A percentile compares a stretch with the other conserved stretches of the same genome.
phyloP scores from a whole-genome alignment of 2,888 invertebrate genomes.

The Ecliptopera silaceata region DNA sequence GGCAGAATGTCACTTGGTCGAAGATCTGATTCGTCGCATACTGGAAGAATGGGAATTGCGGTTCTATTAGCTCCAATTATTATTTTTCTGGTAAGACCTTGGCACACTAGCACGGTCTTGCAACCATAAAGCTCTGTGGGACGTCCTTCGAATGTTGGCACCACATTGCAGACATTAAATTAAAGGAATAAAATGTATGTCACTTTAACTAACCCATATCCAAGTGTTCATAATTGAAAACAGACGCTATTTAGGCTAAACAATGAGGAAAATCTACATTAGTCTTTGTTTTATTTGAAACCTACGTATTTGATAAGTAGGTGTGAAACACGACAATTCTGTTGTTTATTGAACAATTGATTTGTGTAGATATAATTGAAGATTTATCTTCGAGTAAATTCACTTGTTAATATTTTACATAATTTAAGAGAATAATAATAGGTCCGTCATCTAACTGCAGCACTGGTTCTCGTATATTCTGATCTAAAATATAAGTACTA shows the following conservation, averaged over 20 bases:
- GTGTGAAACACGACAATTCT: not conserved
- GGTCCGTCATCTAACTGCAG: too few species aligned
- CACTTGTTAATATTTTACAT: too few species aligned
- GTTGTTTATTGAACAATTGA: not conserved
- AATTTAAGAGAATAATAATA: too few species aligned
- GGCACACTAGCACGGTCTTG: slow-evolving; percentile 22
- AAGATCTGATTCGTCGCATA: not conserved
- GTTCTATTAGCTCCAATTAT: slow-evolving; percentile 1
- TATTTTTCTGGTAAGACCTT: slow-evolving; percentile 17
- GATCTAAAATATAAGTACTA: too few species aligned
- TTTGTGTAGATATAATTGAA: not conserved
- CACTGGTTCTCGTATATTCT: too few species aligned
- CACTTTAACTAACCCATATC: slow-evolving; percentile 17
- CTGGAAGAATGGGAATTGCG: not conserved
- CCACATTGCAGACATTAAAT: slow-evolving; percentile 4
- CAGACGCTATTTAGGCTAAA: slow-evolving; percentile 11
- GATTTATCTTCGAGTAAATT: too few species aligned
- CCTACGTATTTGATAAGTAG: not conserved
- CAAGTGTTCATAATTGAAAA: not conserved
- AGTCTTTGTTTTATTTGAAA: slow-evolving; percentile 1
- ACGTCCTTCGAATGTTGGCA: slow-evolving; percentile 24
- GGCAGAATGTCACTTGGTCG: too few species aligned
- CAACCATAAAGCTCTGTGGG: not conserved
- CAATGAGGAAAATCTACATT: slow-evolving; percentile 6
- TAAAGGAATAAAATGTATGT: slow-evolving; percentile 13